Conservation (phyloP, 2,888 invertebrate species). For the Fabriciana adippe region DNA sequence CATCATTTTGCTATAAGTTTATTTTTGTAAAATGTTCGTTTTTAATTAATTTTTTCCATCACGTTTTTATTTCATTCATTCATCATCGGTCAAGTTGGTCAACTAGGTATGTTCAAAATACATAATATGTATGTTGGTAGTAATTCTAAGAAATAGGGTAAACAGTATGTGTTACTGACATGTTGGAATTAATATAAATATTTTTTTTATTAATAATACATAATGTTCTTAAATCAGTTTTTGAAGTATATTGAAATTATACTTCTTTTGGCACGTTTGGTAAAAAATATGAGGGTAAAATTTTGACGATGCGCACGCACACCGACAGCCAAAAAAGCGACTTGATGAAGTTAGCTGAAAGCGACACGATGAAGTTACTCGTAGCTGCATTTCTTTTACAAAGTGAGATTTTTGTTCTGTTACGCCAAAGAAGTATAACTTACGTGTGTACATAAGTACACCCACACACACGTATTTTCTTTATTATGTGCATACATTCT, state of each 20-base stretch:
- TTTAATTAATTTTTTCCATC: neutral
- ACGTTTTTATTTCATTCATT: constrained; percentile 43
- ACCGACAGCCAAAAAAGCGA: too few relatives aligned
- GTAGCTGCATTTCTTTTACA: too few relatives aligned
- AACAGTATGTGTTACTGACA: neutral
- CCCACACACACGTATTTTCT: neutral
- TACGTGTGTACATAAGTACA: neutral
- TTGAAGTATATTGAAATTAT: too few relatives aligned
- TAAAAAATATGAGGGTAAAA: neutral
- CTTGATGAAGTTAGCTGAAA: too few relatives aligned
- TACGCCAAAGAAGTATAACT: too few relatives aligned
- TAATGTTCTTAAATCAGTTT: too few relatives aligned
- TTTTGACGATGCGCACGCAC: too few relatives aligned
- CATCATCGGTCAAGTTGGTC: constrained; percentile 53
- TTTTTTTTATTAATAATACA: neutral
- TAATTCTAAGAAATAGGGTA: constrained; percentile 4
- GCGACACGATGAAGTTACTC: too few relatives aligned
- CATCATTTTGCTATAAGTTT: neutral
- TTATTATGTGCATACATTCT: neutral
- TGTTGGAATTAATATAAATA: neutral
- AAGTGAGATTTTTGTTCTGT: too few relatives aligned
- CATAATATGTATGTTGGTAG: constrained; percentile 2
- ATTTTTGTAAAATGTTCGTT: neutral
- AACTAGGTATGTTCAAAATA: constrained; percentile 51
- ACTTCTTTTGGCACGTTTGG: neutral